phyloP scores from a whole-genome alignment of 2,888 invertebrate species.

The Chalcis sispes region DNA sequence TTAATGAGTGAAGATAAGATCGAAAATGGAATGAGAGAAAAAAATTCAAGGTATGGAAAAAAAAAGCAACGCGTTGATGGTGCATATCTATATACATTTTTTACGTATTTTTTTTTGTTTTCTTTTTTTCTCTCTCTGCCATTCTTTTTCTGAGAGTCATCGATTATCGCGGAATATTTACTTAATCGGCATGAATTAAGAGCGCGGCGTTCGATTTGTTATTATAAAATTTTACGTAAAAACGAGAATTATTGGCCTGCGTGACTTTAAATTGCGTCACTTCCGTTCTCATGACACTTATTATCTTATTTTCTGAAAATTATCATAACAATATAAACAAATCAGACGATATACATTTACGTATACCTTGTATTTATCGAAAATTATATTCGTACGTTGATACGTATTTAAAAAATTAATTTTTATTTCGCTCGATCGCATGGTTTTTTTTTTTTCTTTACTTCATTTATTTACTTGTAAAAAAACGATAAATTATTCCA shows the following conservation, averaged over 20 bases:
- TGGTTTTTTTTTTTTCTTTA: no score
- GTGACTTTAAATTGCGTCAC: conserved; percentile 12
- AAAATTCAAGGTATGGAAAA: no score
- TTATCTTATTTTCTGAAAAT: conserved; percentile 35
- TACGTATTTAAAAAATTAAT: no score
- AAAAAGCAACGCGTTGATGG: background rate
- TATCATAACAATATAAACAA: conserved; percentile 36
- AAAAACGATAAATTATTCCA: no score
- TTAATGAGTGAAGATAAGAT: no score
- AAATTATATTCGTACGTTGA: no score
- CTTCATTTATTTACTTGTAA: no score
- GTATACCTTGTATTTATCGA: no score
- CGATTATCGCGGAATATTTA: background rate
- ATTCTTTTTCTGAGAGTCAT: conserved; percentile 30
- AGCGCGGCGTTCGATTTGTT: background rate
- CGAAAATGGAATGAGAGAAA: no score
- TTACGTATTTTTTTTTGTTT: no score
- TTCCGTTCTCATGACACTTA: conserved; percentile 31
- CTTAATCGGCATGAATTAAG: background rate
- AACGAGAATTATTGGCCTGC: background rate
- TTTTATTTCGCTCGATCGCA: no score
- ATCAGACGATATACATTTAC: background rate
- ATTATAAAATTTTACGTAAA: conserved; percentile 17
- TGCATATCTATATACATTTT: background rate
- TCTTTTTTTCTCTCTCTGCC: background rate